Evolutionary conservation across 2,113 vertebrate genomes (phyloP).

Genomic region (Loxodonta africana): DNA sequence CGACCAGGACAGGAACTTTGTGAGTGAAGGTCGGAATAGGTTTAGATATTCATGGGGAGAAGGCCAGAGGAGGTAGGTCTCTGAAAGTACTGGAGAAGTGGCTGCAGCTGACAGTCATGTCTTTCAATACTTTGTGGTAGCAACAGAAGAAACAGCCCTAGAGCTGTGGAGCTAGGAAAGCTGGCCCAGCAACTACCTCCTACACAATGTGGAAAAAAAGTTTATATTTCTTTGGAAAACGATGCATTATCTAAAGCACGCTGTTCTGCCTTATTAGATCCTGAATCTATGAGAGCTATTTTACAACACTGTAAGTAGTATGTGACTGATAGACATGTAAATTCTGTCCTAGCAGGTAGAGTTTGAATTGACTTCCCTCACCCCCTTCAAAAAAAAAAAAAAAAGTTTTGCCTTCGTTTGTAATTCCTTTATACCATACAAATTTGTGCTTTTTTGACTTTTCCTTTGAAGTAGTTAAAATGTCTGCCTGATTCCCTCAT

Average conservation of each 20-base stretch:
- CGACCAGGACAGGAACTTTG: no score
- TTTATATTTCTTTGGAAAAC: neutral
- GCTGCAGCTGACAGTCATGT: neutral
- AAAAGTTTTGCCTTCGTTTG: no score
- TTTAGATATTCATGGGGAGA: neutral
- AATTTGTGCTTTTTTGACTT: neutral
- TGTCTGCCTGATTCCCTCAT: no score
- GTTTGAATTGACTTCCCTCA: neutral
- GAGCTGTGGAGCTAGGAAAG: neutral
- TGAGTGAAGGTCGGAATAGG: neutral
- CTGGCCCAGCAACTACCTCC: neutral
- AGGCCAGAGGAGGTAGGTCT: neutral
- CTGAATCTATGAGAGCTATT: neutral
- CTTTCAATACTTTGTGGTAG: neutral
- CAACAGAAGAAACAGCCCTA: neutral
- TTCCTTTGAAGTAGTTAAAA: no score
- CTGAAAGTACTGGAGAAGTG: neutral
- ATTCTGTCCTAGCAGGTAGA: neutral
- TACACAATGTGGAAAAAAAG: neutral
- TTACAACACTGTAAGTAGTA: no score
- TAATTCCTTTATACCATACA: neutral
- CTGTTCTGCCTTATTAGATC: neutral
- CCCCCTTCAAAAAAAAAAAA: no score
- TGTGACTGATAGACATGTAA: no score
- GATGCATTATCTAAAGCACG: neutral